Conservation (phyloP, 2,797 vertebrate species). For the Molothrus ater region DNA sequence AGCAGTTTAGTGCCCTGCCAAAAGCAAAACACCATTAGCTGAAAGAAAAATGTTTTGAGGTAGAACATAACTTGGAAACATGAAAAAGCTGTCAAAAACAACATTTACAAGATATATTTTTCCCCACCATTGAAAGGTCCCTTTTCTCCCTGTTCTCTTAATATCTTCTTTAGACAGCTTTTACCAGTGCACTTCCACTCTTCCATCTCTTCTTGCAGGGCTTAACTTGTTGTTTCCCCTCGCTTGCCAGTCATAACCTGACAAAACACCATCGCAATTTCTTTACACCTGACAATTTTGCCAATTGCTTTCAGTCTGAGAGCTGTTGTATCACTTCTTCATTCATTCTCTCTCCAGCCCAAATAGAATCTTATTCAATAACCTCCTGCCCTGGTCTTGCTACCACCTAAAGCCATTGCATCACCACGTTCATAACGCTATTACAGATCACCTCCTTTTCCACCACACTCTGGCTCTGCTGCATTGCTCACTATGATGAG, state of each 20-base stretch:
- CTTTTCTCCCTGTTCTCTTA: background rate
- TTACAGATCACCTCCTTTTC: background rate
- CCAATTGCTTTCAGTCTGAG: background rate
- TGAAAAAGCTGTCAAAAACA: background rate
- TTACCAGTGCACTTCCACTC: background rate
- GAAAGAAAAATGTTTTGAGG: background rate
- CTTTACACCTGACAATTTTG: background rate
- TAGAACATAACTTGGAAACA: background rate
- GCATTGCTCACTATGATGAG: background rate
- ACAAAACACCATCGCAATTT: background rate
- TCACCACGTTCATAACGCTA: fast-evolving
- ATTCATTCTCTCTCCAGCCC: background rate
- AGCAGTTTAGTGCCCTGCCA: background rate
- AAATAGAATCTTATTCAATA: background rate
- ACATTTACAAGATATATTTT: background rate
- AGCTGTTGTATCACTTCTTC: background rate
- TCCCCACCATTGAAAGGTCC: background rate
- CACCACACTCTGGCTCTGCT: background rate
- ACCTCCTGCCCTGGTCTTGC: background rate
- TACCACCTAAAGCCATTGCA: background rate
- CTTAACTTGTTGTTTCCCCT: background rate
- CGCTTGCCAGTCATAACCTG: background rate
- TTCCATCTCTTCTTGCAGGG: background rate
- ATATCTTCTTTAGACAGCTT: background rate
- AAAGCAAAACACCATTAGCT: background rate